phyloP scores from a whole-genome alignment of 2,113 vertebrate species.

The Cynopterus brachyotis region DNA sequence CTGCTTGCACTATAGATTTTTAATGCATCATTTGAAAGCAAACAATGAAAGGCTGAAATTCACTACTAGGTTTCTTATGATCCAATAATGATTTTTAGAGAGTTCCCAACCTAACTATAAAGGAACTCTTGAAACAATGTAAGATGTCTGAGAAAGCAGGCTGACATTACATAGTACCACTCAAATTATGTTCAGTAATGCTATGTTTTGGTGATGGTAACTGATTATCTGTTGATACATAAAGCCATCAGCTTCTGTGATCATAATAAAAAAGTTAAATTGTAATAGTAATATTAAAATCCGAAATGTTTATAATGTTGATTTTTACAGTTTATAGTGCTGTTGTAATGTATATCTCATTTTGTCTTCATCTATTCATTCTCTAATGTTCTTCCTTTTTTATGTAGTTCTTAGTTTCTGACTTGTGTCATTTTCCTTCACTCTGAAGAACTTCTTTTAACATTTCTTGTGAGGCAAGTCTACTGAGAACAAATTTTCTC shows the following conservation, averaged over 20 bases:
- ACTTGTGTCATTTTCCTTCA: not conserved
- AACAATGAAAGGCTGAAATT: not conserved
- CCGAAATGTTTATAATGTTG: not conserved
- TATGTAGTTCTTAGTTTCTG: not conserved
- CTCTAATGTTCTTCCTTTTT: not conserved
- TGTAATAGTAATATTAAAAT: not conserved
- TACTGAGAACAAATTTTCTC: not conserved
- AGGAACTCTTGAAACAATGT: not conserved
- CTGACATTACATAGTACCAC: not conserved
- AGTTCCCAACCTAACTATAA: not conserved
- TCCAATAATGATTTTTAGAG: not conserved
- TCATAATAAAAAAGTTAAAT: not conserved
- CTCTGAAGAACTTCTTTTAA: not conserved
- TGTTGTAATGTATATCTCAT: not conserved
- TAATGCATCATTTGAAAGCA: not conserved
- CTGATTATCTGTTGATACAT: not conserved
- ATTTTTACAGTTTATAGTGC: not conserved
- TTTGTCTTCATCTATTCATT: not conserved
- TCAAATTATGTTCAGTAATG: not conserved
- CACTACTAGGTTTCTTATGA: not conserved
- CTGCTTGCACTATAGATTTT: not conserved
- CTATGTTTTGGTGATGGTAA: not conserved
- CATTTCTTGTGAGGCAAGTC: not conserved
- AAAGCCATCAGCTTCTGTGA: not conserved
- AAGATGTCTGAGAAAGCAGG: not conserved